Conservation (phyloP, 1,140 invertebrate genomes). For the Lithobius niger region DNA sequence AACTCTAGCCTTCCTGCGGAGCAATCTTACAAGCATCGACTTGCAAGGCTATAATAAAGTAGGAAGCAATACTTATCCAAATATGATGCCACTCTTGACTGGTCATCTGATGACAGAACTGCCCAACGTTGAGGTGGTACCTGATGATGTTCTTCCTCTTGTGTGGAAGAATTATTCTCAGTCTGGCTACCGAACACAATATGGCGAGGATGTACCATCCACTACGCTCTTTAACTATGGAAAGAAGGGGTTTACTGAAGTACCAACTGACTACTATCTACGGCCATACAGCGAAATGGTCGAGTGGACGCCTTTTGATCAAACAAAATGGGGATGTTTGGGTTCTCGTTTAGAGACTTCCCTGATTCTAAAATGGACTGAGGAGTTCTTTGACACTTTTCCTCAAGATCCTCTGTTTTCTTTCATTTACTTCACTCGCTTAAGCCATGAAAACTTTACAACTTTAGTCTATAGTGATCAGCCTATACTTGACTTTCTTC, state of each 20-base stretch:
- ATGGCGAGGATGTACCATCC: background rate
- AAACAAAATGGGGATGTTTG: background rate
- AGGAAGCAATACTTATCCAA: no score
- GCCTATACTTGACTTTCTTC: constrained; percentile 11
- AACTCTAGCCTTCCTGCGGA: no score
- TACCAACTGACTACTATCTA: background rate
- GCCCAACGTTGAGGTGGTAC: no score
- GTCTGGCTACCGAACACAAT: background rate
- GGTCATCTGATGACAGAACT: no score
- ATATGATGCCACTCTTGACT: no score
- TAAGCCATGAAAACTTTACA: background rate
- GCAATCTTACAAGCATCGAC: no score
- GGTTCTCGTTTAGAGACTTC: background rate
- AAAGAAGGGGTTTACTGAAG: background rate
- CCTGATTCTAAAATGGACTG: background rate
- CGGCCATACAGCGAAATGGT: background rate
- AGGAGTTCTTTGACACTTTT: constrained; percentile 17
- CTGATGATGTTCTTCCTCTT: no score
- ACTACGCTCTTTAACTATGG: background rate
- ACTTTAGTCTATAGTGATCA: background rate
- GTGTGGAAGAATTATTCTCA: background rate
- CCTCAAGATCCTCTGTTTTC: constrained; percentile 11
- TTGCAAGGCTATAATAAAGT: no score
- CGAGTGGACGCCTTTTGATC: background rate
- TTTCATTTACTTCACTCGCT: background rate